Evolutionary conservation across 1,140 invertebrate genomes (phyloP), one percentile per base, ranked within the genome.

Genomic region (Zaprionus taronus): DNA sequence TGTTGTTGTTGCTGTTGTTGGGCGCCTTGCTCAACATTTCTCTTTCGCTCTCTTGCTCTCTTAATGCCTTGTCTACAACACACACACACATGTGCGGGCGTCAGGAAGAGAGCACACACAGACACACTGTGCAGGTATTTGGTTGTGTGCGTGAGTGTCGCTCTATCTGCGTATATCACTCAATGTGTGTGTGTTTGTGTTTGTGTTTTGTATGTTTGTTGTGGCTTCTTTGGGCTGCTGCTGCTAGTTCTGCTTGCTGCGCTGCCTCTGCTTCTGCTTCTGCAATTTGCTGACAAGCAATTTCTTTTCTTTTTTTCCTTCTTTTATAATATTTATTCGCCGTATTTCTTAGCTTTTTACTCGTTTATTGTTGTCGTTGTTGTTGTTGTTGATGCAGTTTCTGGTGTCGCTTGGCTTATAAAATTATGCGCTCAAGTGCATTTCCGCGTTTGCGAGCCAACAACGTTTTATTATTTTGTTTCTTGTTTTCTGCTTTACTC

Each of bases 381-480:
- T 56, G 7, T 15, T 5, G 26, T 28, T 34, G 31, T 36, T 53
- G 17, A 34, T 60, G 55, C 41, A 70, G 65, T 55, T 63, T 34
- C 53, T 77, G 47, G 80, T 86, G 83, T 86, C 83, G 83, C 83
- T 86, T 86, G 83, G 72, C 68, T 87, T 86, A 83, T 77, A 87
- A 71, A 89, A 87, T 89, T 87, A 89, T 87, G 80, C 85, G 85
- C 81, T 90, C 81, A 89, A 89, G 81, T 89, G 86, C 85, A 91
- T 89, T 89, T 89, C 86, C 85, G 86, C 81, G 79, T 89, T 82
- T 90, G 79, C 58, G 62, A 77, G 61, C 60, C 65, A 78, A 77
- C 58, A 78, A 77, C 58, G 71, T 74, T 73, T 81, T 57, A 66
- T 69, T 83, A 61, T 71, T 68, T 49, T 67, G 56, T 63, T 63